Conservation (phyloP, 2,113 vertebrate species). For the Oreochromis spilurus region DNA sequence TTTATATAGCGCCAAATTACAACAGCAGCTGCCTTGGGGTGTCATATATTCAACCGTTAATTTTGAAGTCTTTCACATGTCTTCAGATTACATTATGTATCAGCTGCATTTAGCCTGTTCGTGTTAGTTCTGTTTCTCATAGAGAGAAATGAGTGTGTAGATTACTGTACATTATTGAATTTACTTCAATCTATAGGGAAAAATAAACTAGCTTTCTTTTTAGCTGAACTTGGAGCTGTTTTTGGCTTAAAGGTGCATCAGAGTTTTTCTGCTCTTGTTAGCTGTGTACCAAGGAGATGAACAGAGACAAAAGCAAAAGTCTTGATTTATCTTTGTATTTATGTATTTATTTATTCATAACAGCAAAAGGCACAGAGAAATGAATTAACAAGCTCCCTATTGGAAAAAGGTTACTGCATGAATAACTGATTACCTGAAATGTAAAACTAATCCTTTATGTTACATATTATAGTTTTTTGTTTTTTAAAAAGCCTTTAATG, state of each 20-base stretch:
- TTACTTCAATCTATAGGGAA: background rate
- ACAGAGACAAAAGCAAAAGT: background rate
- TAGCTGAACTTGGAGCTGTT: background rate
- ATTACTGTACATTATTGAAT: background rate
- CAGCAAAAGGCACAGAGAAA: background rate
- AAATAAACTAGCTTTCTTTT: background rate
- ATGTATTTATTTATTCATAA: background rate
- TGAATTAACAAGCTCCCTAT: too few species aligned
- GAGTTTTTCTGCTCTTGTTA: background rate
- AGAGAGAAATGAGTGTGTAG: background rate
- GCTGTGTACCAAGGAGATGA: background rate
- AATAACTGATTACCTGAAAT: background rate
- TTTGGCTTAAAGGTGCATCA: background rate
- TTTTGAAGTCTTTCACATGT: background rate
- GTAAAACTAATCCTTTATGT: background rate
- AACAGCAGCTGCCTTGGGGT: background rate
- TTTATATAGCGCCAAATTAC: background rate
- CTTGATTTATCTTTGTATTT: background rate
- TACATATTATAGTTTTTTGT: background rate
- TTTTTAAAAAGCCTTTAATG: background rate
- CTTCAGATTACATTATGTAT: background rate
- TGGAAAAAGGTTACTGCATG: background rate
- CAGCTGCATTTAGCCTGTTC: background rate
- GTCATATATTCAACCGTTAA: background rate
- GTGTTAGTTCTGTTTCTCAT: background rate